Evolutionary conservation across 1,140 invertebrate species (phyloP), one percentile per base, ranked within the genome.

Genomic region (Pantala flavescens): DNA sequence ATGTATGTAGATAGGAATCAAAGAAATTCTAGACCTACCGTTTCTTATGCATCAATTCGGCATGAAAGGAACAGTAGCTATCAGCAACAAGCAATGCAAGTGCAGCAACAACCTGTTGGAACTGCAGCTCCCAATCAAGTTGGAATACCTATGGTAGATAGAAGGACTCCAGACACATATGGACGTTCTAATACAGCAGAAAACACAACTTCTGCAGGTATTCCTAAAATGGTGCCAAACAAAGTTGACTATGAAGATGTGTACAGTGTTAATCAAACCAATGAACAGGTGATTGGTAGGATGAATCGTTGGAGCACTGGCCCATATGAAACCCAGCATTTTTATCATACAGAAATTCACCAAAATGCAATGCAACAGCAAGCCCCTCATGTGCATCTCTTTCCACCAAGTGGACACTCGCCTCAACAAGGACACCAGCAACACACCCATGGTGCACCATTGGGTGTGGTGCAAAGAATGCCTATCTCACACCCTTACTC

Each of bases 151-250:
- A 21, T 16, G 49, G 49, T 63, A 11, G 92, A 93, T 80, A 85
- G 91, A 77, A 84, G 91, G 76, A 93, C 91, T 10, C 92, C 92
- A 0, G 93, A 94, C 79, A 90, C 91, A 19, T 94, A 94, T 78
- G 90, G 91, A 0, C 83, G 91, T 70, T 90, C 90, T 19, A 87
- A 83, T 72, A 63, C 49, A 7, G 49, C 49, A 12, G 49, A 63
- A 21, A 21, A 1, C n/a, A 77, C 82, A n/a, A 82, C 83, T 24
- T 77, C 76, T 23, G 72, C 77, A 5, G 75, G 78, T 21, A 55
- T 74, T 0, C 23, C 74, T 73, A 83, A 82, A 77, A 63, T 63
- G 49, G 49, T 21, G 16, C 82, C 83, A 11, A 84, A 86, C 75
- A 82, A 84, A 74, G 87, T 87, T 0, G 92, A 94, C 78, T 94